Base-by-base conservation (phyloP, 2,888 invertebrate genomes). In the Acronicta aceris region DNA sequence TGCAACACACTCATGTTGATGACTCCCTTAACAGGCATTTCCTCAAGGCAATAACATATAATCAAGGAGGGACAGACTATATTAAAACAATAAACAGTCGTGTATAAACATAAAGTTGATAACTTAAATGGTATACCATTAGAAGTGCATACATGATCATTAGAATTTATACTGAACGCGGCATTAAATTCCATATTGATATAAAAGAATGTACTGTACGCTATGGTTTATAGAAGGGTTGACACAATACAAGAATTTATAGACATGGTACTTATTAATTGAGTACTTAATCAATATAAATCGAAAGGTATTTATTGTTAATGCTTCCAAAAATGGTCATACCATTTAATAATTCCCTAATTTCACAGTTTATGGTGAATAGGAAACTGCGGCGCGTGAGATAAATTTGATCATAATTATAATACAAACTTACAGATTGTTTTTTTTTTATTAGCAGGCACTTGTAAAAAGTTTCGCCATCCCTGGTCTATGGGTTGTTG, bases 201-300 rank as follows among this genome's bases (percentile, higher is more conserved):
- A 63, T 54, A 58, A 78, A 69, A 72, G 69, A 40, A n/a, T n/a
- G n/a, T n/a, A 69, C 72, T 76, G 66, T 69, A 60, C 55, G 59
- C 60, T 53, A 50, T 30, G 40, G 36, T 42, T 45, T 59, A 51
- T 2, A 56, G 25, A 15, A 43, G 10, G 38, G 50, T 27, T 54
- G 2, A n/a, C 38, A n/a, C 38, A n/a, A 13, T n/a, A 38, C 38
- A n/a, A 38, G n/a, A 6, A 38, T 5, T 38, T 6, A 7, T 38
- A 6, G n/a, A 21, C 21, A 21, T 21, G n/a, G 0, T 8, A 13
- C 0, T 2, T n/a, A 38, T n/a, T 38, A 5, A 38, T 38, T 6
- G 1, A n/a, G n/a, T 38, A 38, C 6, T n/a, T n/a, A 38, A 38
- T 33, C 33, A 12, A 12, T 4, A 33, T 33, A 33, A 12, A 4